Evolutionary conservation across 2,113 vertebrate genomes (phyloP).

Genomic region (Dromaius novaehollandiae): DNA sequence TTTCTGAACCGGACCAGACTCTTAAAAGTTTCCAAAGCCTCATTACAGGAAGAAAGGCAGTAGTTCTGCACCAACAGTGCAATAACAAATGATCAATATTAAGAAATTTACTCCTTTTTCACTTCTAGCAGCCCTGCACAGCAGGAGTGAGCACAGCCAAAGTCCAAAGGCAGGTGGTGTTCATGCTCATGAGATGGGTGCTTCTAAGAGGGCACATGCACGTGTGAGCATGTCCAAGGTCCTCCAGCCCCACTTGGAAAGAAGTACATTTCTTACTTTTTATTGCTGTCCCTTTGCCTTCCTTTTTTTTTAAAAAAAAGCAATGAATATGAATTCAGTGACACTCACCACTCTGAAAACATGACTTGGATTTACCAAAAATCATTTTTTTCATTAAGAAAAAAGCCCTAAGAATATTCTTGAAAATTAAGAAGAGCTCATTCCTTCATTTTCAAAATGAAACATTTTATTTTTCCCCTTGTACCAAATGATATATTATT

Average conservation of each 20-base stretch:
- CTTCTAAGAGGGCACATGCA: neutral
- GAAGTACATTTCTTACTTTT: accelerated
- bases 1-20: neutral
- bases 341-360: neutral
- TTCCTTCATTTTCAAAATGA: neutral
- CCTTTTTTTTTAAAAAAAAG: neutral
- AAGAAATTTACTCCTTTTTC: neutral
- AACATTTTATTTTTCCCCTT: neutral
- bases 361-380: neutral
- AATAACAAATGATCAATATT: neutral
- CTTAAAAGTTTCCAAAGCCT: neutral
- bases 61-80: neutral
- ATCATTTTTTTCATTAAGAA: neutral
- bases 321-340: neutral
- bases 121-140: neutral
- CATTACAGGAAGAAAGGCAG: neutral
- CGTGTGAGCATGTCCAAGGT: neutral
- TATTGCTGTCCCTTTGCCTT: neutral
- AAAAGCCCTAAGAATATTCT: accelerated
- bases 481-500: neutral
- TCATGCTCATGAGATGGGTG: neutral
- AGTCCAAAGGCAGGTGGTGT: neutral
- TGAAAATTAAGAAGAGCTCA: neutral
- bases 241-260: neutral
- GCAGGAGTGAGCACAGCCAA: neutral